Conservation (phyloP, 2,888 invertebrate species). For the Harmothoe impar region DNA sequence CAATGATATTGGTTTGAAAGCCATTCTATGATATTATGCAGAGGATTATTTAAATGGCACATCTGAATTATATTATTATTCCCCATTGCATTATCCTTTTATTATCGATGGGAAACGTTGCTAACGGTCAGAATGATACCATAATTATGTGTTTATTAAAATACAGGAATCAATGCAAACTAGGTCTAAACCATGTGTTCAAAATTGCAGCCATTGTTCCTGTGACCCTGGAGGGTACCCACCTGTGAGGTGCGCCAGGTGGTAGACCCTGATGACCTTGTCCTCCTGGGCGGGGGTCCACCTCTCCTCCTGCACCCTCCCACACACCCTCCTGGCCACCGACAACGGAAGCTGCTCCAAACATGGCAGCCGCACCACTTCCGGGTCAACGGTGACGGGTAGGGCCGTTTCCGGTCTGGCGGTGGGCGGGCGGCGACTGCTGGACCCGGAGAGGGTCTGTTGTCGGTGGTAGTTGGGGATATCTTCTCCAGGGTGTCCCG, state of each 20-base stretch:
- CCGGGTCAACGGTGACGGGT: background rate
- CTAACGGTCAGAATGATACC: too few relatives aligned
- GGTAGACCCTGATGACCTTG: slow-evolving; percentile 37
- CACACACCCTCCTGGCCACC: background rate
- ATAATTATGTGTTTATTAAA: too few relatives aligned
- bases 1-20: too few relatives aligned
- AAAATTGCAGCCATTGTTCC: too few relatives aligned
- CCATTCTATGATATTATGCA: too few relatives aligned
- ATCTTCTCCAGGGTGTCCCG: background rate
- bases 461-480: background rate
- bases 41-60: too few relatives aligned
- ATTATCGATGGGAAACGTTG: too few relatives aligned
- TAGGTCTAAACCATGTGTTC: too few relatives aligned
- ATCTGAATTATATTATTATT: too few relatives aligned
- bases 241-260: background rate
- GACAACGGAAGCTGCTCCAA: background rate
- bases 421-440: background rate
- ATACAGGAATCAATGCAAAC: too few relatives aligned
- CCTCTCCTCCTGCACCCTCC: background rate
- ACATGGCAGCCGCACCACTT: background rate
- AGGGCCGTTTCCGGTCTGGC: background rate
- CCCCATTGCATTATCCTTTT: too few relatives aligned
- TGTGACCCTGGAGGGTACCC: too few relatives aligned
- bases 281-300: background rate
- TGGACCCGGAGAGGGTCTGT: background rate